phyloP scores from a whole-genome alignment of 1,140 invertebrate species.

The Zaprionus camerounensis region DNA sequence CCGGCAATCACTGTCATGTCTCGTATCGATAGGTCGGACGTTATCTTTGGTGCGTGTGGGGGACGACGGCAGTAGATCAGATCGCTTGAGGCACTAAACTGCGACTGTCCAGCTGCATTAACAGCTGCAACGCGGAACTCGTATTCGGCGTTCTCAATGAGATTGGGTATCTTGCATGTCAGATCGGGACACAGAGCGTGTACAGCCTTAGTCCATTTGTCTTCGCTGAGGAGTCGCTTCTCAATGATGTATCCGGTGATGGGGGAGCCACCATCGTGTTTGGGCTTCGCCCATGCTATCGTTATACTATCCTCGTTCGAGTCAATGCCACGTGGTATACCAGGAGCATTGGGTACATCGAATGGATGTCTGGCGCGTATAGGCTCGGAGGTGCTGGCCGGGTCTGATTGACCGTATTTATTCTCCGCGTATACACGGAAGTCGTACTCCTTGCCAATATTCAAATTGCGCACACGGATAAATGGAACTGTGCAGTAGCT shows the following conservation, averaged over 20 bases:
- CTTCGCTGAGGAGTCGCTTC: slow-evolving; percentile 94
- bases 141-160: slow-evolving; percentile 98
- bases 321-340: slow-evolving; percentile 93
- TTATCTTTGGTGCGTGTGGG: slow-evolving; percentile 95
- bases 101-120: slow-evolving; percentile 97
- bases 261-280: slow-evolving; percentile 96
- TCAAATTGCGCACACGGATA: slow-evolving; percentile 95
- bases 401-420: slow-evolving; percentile 97
- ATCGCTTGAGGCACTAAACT: slow-evolving; percentile 95
- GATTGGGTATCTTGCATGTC: slow-evolving; percentile 91
- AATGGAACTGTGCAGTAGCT: slow-evolving; percentile 96
- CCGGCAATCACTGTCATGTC: slow-evolving; percentile 98
- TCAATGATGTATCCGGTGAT: slow-evolving; percentile 97
- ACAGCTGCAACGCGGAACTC: slow-evolving; percentile 98
- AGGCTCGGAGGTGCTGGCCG: slow-evolving; percentile 93
- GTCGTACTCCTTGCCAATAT: slow-evolving; percentile 96
- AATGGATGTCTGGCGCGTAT: slow-evolving; percentile 98
- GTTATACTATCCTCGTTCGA: slow-evolving; percentile 97
- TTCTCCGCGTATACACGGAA: slow-evolving; percentile 99
- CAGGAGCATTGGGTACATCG: slow-evolving; percentile 95
- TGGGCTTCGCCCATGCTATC: slow-evolving; percentile 96
- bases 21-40: slow-evolving; percentile 94
- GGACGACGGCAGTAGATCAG: slow-evolving; percentile 94
- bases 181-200: slow-evolving; percentile 93
- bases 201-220: slow-evolving; percentile 95